A percentile compares a stretch with the other conserved stretches of the same genome.
These are phyloP conservation scores for Drosophila kepulauana DNA, from an alignment of 1,140 invertebrate species.

Conservation along the genomic window DNA sequence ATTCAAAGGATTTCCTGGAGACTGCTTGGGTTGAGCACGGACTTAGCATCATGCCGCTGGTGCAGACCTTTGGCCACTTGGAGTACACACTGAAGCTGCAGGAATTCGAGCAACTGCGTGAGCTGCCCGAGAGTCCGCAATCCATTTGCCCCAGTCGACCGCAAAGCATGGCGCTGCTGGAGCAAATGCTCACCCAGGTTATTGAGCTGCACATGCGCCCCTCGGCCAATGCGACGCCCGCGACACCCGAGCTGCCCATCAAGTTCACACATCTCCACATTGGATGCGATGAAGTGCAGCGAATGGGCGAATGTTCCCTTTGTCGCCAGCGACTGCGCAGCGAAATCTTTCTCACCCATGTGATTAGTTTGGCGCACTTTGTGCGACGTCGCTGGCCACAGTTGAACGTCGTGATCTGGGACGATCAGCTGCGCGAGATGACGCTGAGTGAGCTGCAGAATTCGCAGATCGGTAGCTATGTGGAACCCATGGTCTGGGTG, in stretches of 20 bases:
- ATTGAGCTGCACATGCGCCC: conserved; percentile 74
- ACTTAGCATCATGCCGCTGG: conserved; percentile 94
- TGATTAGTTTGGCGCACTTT: conserved; percentile 88
- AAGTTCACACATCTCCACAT: conserved; percentile 91
- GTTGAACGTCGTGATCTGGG: conserved; percentile 95
- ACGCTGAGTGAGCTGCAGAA: conserved; percentile 88
- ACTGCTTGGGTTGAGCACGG: conserved; percentile 86
- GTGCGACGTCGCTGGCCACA: conserved; percentile 88
- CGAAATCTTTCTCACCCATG: conserved; percentile 90
- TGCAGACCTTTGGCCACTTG: conserved; percentile 98
- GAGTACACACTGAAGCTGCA: conserved; percentile 95
- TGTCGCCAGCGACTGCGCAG: conserved; percentile 88
- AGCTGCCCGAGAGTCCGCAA: conserved; percentile 91
- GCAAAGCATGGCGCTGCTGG: conserved; percentile 90
- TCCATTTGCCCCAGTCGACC: conserved; percentile 93
- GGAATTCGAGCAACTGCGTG: conserved; percentile 91
- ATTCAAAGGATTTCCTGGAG: conserved; percentile 73
- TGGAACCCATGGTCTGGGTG: conserved; percentile 96
- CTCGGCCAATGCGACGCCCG: conserved; percentile 34
- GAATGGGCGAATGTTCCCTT: conserved; percentile 92
- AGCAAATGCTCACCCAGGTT: conserved; percentile 94
- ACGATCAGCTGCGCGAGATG: conserved; percentile 95
- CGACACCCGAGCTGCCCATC: conserved; percentile 85
- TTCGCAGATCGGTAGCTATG: conserved; percentile 89
- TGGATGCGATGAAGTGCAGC: conserved; percentile 93